phyloP scores from a whole-genome alignment of 2,797 vertebrate species.

The Malacoctenus gilli region DNA sequence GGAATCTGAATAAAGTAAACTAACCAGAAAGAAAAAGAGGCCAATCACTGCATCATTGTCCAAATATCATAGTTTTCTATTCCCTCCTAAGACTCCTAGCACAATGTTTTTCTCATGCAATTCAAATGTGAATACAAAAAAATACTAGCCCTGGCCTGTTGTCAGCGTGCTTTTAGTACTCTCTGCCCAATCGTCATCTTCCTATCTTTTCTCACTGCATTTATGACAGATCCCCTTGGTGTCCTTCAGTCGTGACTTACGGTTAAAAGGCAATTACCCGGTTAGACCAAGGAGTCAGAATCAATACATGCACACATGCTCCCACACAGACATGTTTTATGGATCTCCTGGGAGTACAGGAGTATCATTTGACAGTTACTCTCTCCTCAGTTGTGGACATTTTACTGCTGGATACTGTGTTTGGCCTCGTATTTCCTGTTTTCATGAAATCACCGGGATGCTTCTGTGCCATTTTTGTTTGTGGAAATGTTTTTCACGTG shows the following conservation, averaged over 20 bases:
- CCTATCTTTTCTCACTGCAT: slow-evolving; percentile 38
- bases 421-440: neutral
- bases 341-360: slow-evolving; percentile 43
- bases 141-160: slow-evolving; percentile 55
- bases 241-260: slow-evolving; percentile 71
- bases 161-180: slow-evolving; percentile 17
- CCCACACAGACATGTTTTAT: slow-evolving; percentile 16
- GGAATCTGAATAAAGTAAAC: too few relatives aligned
- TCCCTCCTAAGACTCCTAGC: too few relatives aligned
- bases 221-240: slow-evolving; percentile 59
- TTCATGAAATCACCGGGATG: slow-evolving; percentile 5
- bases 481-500: slow-evolving; percentile 12
- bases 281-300: slow-evolving; percentile 55
- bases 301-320: slow-evolving; percentile 40
- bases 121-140: too few relatives aligned
- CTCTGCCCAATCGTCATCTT: slow-evolving; percentile 22
- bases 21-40: too few relatives aligned
- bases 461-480: slow-evolving; percentile 6
- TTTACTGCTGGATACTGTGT: slow-evolving; percentile 9
- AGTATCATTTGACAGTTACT: slow-evolving; percentile 53
- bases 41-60: too few relatives aligned
- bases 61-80: too few relatives aligned
- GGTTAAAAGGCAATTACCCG: slow-evolving; percentile 73
- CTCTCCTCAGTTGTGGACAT: slow-evolving; percentile 28
- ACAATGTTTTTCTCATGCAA: too few relatives aligned